These are phyloP conservation scores for Festucalex cinctus DNA, from an alignment of 2,113 vertebrate genomes.

Conservation along the genomic window DNA sequence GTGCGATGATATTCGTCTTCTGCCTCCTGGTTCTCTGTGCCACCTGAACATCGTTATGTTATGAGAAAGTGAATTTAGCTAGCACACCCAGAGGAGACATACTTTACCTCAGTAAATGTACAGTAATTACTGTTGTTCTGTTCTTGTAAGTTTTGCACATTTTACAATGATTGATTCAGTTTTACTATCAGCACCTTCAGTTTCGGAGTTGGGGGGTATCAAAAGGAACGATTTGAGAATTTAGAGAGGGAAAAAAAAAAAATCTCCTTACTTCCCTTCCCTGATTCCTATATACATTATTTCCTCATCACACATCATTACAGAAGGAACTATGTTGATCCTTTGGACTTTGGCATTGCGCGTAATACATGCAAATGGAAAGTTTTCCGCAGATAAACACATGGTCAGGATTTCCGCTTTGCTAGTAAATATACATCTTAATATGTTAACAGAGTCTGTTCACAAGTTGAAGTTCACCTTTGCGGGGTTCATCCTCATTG, in stretches of 20 bases:
- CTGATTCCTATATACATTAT: neutral
- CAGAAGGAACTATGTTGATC: neutral
- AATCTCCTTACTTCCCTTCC: neutral
- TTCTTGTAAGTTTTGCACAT: no score
- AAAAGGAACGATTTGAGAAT: no score
- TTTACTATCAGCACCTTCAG: no score
- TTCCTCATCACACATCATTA: neutral
- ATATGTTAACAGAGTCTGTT: neutral
- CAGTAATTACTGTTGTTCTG: no score
- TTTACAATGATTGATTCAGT: no score
- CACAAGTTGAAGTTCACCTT: conserved; percentile 76
- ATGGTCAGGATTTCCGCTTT: neutral
- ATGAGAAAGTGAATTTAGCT: neutral
- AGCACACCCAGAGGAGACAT: neutral
- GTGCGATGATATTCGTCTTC: conserved; percentile 72
- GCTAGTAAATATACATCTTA: neutral
- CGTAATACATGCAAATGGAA: neutral
- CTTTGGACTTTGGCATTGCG: neutral
- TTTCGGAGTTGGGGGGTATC: no score
- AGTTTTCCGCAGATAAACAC: neutral
- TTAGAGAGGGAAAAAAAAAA: no score
- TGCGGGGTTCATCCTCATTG: conserved; percentile 85
- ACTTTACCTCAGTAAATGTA: no score
- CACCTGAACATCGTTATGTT: conserved; percentile 55
- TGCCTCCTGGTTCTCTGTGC: conserved; percentile 75